Percentiles rank a stretch among this genome's conserved stretches.
phyloP scores from a whole-genome alignment of 2,113 vertebrate genomes.

The Epinephelus moara region DNA sequence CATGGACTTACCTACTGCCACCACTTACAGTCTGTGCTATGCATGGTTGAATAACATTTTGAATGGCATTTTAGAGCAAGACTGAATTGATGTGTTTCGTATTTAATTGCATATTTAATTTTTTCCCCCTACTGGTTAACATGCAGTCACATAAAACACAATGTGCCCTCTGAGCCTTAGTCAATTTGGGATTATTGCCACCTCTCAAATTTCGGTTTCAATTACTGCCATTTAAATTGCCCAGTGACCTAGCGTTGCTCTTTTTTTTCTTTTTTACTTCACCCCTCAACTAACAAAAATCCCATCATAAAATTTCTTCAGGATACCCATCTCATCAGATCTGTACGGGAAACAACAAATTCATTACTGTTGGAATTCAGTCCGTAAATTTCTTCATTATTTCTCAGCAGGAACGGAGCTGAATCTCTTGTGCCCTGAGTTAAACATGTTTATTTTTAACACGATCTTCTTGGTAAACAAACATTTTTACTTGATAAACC shows the following conservation, averaged over 20 bases:
- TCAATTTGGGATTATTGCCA: conserved; percentile 38
- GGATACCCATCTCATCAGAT: conserved; percentile 8
- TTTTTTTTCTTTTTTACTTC: conserved; percentile 13
- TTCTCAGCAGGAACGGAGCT: neutral
- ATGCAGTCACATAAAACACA: conserved; percentile 32
- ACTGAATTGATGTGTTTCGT: neutral
- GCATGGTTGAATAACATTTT: neutral
- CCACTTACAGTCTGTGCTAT: no score
- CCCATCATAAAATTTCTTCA: neutral
- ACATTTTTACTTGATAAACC: conserved; percentile 2
- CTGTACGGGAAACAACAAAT: conserved; percentile 14
- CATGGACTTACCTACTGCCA: no score
- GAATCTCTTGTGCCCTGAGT: neutral
- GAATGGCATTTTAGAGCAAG: neutral
- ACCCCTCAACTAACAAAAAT: conserved; percentile 3
- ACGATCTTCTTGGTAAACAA: neutral
- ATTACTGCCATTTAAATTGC: conserved; percentile 55
- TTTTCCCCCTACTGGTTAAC: neutral
- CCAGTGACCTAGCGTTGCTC: conserved; percentile 7
- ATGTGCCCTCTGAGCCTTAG: conserved; percentile 22
- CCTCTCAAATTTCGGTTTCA: conserved; percentile 46
- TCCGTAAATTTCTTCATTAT: conserved; percentile 15
- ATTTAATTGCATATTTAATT: neutral
- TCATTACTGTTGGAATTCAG: conserved; percentile 28
- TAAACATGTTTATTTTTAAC: conserved; percentile 17